Percentiles rank a stretch among this genome's conserved stretches.
Evolutionary conservation across 2,797 vertebrate species (phyloP).

Genomic region (Scyliorhinus canicula): DNA sequence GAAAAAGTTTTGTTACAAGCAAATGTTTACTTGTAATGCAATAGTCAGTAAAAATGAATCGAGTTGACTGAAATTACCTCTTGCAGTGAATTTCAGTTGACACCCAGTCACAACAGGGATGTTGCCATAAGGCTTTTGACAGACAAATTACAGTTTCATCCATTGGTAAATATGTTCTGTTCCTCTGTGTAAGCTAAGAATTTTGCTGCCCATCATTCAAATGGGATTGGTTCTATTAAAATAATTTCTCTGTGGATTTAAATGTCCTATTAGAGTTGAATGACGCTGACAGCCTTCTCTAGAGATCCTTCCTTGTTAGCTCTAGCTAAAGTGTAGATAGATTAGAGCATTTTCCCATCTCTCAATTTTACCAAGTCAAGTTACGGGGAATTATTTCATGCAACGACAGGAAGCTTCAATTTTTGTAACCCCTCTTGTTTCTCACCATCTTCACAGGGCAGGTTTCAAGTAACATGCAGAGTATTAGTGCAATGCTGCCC

Average conservation of each 20-base stretch:
- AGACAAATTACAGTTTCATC: slow-evolving; percentile 22
- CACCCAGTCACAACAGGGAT: slow-evolving; percentile 29
- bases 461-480: neutral
- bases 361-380: neutral
- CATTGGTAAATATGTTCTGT: neutral
- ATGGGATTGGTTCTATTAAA: neutral
- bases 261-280: neutral
- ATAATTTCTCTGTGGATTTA: neutral
- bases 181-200: neutral
- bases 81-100: slow-evolving; percentile 20
- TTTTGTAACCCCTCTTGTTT: neutral
- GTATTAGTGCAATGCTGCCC: neutral
- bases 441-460: neutral
- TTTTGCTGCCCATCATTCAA: neutral
- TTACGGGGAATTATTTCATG: neutral
- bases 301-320: neutral
- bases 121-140: neutral
- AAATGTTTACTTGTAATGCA: slow-evolving; percentile 3
- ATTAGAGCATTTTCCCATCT: neutral
- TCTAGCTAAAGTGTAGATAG: neutral
- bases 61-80: slow-evolving; percentile 22
- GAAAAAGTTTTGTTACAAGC: slow-evolving; percentile 3
- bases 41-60: neutral
- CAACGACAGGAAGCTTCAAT: neutral
- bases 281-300: neutral